These are phyloP conservation scores for Sorex fumeus DNA, from an alignment of 2,113 vertebrate species.

Conservation along the genomic window DNA sequence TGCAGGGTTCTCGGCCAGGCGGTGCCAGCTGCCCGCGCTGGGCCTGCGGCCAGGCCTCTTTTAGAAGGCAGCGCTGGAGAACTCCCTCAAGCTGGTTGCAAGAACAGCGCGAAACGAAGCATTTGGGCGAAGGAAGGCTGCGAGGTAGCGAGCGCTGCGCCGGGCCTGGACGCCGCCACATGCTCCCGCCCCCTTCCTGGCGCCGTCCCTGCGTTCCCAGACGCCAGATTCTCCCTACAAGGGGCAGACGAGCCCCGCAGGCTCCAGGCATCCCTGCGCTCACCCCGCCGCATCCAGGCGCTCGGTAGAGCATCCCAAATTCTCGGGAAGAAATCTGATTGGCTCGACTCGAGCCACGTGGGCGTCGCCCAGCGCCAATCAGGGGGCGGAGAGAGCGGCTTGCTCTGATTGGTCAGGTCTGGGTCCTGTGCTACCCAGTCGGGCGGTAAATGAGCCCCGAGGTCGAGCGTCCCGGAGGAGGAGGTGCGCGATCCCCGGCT, in stretches of 20 bases:
- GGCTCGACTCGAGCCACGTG: neutral
- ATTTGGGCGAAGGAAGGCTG: neutral
- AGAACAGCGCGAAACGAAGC: neutral
- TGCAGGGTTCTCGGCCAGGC: neutral
- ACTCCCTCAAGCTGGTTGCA: neutral
- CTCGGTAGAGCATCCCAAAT: neutral
- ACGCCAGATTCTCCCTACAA: neutral
- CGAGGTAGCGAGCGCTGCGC: neutral
- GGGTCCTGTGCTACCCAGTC: neutral
- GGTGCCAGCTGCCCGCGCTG: neutral
- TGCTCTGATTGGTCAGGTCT: neutral
- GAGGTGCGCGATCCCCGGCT: too few species aligned
- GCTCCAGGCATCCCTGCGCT: neutral
- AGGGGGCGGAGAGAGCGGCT: neutral
- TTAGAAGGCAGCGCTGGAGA: neutral
- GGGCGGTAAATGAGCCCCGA: too few species aligned
- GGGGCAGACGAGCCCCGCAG: neutral
- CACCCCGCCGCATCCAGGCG: too few species aligned
- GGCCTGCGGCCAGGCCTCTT: neutral
- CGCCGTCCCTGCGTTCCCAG: neutral
- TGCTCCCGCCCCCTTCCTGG: neutral
- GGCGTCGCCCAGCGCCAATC: neutral
- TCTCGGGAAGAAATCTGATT: neutral
- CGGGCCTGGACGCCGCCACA: neutral
- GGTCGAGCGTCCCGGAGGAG: too few species aligned